Evolutionary conservation across 2,797 vertebrate species (phyloP).

Genomic region (Sebastes cheni): DNA sequence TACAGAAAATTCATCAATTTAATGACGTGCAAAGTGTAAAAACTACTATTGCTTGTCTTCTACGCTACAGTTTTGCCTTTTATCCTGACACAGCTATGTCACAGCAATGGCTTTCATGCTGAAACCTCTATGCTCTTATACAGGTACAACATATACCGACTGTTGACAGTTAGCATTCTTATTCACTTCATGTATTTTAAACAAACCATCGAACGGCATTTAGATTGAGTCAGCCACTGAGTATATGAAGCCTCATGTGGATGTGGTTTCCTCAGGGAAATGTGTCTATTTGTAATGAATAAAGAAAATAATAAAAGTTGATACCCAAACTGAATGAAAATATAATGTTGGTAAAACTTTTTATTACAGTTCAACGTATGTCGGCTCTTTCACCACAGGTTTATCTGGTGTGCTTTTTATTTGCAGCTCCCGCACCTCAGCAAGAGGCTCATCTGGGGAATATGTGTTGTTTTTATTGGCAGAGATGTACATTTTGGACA

Average conservation of each 20-base stretch:
- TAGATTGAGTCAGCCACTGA: conserved; percentile 60
- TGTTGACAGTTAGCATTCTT: conserved; percentile 30
- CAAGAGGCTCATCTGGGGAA: conserved; percentile 19
- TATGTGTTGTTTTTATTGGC: conserved; percentile 57
- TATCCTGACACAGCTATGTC: conserved; percentile 29
- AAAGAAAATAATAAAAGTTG: conserved; percentile 59
- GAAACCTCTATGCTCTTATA: conserved; percentile 47
- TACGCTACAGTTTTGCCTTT: conserved; percentile 42
- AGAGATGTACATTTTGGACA: conserved; percentile 59
- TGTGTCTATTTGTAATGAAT: conserved; percentile 68
- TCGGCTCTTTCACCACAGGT: conserved; percentile 23
- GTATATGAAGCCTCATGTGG: conserved; percentile 56
- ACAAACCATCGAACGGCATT: conserved; percentile 53
- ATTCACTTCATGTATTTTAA: conserved; percentile 35
- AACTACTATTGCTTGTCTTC: conserved; percentile 22
- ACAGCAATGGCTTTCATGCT: conserved; percentile 50
- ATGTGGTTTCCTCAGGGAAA: conserved; percentile 82
- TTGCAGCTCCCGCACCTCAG: conserved; percentile 41
- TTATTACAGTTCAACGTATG: conserved; percentile 30
- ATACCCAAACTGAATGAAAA: conserved; percentile 55
- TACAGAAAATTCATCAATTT: conserved; percentile 12
- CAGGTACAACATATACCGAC: conserved; percentile 67
- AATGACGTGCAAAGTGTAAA: conserved; percentile 33
- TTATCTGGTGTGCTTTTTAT: conserved; percentile 31
- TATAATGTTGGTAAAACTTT: conserved; percentile 35